A percentile compares a stretch with the other conserved stretches of the same genome.
Evolutionary conservation across 2,888 invertebrate species (phyloP).

Genomic region (Bellardia pandia): DNA sequence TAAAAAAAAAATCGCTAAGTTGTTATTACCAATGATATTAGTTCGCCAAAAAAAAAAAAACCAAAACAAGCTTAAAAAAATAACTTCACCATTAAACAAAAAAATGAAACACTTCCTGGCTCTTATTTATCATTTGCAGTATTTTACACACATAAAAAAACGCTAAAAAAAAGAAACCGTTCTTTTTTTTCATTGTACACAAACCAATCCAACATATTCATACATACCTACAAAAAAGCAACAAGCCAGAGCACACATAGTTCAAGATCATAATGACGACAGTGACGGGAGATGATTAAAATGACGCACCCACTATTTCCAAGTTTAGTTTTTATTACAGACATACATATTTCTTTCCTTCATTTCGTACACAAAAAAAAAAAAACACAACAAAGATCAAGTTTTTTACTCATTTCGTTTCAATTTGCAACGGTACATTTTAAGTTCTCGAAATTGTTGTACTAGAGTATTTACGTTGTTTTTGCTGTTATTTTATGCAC

Average conservation of each 20-base stretch:
- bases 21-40: constrained; percentile 33
- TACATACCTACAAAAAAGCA: constrained; percentile 41
- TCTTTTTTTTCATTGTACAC: constrained; percentile 21
- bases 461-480: constrained; percentile 8
- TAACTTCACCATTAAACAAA: constrained; percentile 15
- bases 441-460: constrained; percentile 32
- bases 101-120: constrained; percentile 56
- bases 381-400: constrained; percentile 18
- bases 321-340: constrained; percentile 6
- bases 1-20: no score
- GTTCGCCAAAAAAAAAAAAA: constrained; percentile 20
- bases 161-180: constrained; percentile 21
- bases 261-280: constrained; percentile 67
- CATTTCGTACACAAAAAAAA: constrained; percentile 28
- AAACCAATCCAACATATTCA: background rate
- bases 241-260: background rate
- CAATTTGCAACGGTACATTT: constrained; percentile 57
- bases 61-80: constrained; percentile 37
- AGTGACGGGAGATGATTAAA: constrained; percentile 47
- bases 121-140: background rate
- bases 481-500: constrained; percentile 2
- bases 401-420: background rate
- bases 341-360: constrained; percentile 1
- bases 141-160: constrained; percentile 3
- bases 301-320: constrained; percentile 70